A percentile compares a stretch with the other conserved stretches of the same genome.
phyloP scores from a whole-genome alignment of 2,113 vertebrate species.

The Tinamus guttatus region DNA sequence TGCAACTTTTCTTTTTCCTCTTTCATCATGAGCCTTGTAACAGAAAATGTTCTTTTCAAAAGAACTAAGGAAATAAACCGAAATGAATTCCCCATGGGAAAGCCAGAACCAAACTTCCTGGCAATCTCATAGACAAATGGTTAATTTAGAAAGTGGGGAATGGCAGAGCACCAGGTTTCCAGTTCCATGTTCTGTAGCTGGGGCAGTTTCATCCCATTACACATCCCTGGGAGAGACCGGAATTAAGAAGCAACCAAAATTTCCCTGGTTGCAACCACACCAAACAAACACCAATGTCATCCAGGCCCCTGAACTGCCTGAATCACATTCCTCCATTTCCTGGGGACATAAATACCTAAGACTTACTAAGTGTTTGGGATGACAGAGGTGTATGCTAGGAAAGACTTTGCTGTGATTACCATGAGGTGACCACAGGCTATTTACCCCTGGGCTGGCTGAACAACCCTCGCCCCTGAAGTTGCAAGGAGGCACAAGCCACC shows the following conservation, averaged over 20 bases:
- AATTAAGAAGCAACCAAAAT: neutral
- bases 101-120: neutral
- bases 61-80: neutral
- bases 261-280: neutral
- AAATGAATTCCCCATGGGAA: neutral
- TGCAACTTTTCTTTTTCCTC: neutral
- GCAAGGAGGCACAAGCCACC: neutral
- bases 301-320: neutral
- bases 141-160: neutral
- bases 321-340: rapidly evolving
- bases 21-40: neutral
- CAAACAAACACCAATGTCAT: neutral
- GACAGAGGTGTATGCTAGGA: neutral
- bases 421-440: neutral
- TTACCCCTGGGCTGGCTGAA: neutral
- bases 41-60: neutral
- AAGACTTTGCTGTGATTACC: neutral
- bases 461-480: rapidly evolving
- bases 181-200: neutral
- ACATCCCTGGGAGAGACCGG: neutral
- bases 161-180: rapidly evolving
- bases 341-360: rapidly evolving
- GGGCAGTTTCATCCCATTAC: neutral
- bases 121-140: neutral
- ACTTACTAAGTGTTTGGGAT: neutral